phyloP scores from a whole-genome alignment of 2,797 vertebrate species.

The Syngnathus rostellatus region DNA sequence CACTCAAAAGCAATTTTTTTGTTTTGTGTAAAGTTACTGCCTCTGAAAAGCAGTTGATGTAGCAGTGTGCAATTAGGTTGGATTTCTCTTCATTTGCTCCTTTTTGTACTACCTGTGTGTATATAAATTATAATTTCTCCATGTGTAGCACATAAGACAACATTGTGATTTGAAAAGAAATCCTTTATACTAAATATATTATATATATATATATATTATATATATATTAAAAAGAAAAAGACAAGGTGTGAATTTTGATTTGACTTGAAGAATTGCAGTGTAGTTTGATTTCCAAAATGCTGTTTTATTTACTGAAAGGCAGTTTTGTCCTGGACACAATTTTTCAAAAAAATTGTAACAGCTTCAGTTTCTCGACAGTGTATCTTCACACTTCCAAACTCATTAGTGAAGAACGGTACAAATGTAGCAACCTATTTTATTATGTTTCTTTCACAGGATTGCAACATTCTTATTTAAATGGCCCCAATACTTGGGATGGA shows the following conservation, averaged over 20 bases:
- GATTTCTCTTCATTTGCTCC: constrained; percentile 70
- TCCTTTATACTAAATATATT: constrained; percentile 47
- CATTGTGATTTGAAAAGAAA: constrained; percentile 58
- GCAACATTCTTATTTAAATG: not conserved
- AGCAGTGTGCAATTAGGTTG: constrained; percentile 97
- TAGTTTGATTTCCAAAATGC: constrained; percentile 71
- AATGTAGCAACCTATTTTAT: constrained; percentile 35
- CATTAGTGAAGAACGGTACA: constrained; percentile 65
- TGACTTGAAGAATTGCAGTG: constrained; percentile 75
- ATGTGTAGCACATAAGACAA: constrained; percentile 77
- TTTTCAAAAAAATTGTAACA: not conserved
- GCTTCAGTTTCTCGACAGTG: constrained; percentile 48
- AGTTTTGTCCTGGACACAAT: constrained; percentile 34
- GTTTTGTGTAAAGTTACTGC: constrained; percentile 69
- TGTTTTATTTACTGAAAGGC: constrained; percentile 45
- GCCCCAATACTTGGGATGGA: not conserved
- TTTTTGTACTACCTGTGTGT: constrained; percentile 76
- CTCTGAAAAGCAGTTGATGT: constrained; percentile 91
- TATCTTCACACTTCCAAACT: constrained; percentile 50
- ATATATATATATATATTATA: not conserved
- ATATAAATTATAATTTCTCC: constrained; percentile 65
- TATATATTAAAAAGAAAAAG: constrained; percentile 3
- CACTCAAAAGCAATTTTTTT: constrained; percentile 60
- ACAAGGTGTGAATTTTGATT: constrained; percentile 72
- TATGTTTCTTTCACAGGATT: constrained; percentile 6